Evolutionary conservation across 2,888 invertebrate genomes (phyloP).

Genomic region (Fissipunctia ypsillon): DNA sequence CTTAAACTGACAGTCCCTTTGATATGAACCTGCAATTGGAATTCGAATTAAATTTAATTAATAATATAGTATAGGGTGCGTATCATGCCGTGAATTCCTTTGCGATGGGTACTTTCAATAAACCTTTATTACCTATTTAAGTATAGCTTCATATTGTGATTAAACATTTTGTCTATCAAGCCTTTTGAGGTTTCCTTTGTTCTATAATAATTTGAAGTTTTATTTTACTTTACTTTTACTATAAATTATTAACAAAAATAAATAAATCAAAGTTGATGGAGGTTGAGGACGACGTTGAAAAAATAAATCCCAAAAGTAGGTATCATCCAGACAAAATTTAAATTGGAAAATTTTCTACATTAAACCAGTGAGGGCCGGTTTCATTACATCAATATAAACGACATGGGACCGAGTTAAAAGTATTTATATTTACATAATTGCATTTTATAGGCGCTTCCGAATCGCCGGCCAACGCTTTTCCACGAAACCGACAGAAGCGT

Average conservation of each 20-base stretch:
- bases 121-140: constrained; percentile 11
- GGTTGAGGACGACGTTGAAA: not conserved
- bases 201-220: not conserved
- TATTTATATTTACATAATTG: constrained; percentile 67
- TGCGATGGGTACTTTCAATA: constrained; percentile 39
- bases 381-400: constrained; percentile 64
- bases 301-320: constrained; percentile 3
- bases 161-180: not conserved
- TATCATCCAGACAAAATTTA: constrained; percentile 11
- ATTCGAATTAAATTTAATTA: constrained; percentile 74
- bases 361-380: constrained; percentile 51
- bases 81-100: constrained; percentile 53
- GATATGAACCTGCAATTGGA: constrained; percentile 71
- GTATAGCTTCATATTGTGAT: not conserved
- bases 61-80: constrained; percentile 61
- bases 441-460: constrained; percentile 57
- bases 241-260: not conserved
- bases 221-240: not conserved
- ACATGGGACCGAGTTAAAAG: constrained; percentile 56
- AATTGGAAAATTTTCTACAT: constrained; percentile 45
- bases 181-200: not conserved
- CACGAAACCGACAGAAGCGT: constrained; percentile 20
- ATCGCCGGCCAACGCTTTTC: constrained; percentile 38
- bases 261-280: not conserved
- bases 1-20: constrained; percentile 69